These are phyloP conservation scores for Adrianichthys oophorus DNA, from an alignment of 2,797 vertebrate species.

Conservation along the genomic window DNA sequence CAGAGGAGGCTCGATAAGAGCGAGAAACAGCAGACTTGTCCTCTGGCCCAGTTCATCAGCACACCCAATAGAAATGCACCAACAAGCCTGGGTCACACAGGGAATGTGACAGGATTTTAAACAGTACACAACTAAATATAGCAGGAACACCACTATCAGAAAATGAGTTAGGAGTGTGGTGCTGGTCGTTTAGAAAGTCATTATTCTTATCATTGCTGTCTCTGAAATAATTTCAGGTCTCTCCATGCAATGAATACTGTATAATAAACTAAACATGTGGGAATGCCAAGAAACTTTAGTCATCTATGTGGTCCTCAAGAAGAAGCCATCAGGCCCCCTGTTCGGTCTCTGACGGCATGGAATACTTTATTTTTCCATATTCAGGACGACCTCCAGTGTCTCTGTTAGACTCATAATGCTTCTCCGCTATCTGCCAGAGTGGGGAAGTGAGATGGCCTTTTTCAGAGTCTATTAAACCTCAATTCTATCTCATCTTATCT, in stretches of 20 bases:
- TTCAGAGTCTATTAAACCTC: constrained; percentile 78
- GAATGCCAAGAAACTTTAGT: constrained; percentile 74
- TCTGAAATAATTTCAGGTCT: constrained; percentile 85
- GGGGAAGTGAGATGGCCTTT: constrained; percentile 77
- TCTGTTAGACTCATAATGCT: constrained; percentile 70
- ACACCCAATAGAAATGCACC: constrained; percentile 72
- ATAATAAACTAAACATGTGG: constrained; percentile 82
- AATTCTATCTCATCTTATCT: constrained; percentile 79
- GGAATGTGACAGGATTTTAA: constrained; percentile 84
- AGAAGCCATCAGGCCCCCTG: constrained; percentile 66
- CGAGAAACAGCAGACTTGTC: constrained; percentile 53
- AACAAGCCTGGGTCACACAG: constrained; percentile 70
- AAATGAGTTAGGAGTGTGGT: constrained; percentile 84
- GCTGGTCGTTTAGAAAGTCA: constrained; percentile 85
- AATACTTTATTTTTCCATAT: constrained; percentile 70
- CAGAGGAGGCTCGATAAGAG: constrained; percentile 63
- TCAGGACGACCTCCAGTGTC: constrained; percentile 54
- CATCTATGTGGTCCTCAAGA: constrained; percentile 66
- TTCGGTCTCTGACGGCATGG: constrained; percentile 49
- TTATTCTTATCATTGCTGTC: constrained; percentile 87
- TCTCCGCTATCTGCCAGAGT: constrained; percentile 74
- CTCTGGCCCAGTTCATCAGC: constrained; percentile 62
- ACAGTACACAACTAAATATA: constrained; percentile 87
- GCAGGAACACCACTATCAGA: constrained; percentile 82
- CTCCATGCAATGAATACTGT: constrained; percentile 85